Evolutionary conservation across 2,888 invertebrate genomes (phyloP).

Genomic region (Folsomia candida): DNA sequence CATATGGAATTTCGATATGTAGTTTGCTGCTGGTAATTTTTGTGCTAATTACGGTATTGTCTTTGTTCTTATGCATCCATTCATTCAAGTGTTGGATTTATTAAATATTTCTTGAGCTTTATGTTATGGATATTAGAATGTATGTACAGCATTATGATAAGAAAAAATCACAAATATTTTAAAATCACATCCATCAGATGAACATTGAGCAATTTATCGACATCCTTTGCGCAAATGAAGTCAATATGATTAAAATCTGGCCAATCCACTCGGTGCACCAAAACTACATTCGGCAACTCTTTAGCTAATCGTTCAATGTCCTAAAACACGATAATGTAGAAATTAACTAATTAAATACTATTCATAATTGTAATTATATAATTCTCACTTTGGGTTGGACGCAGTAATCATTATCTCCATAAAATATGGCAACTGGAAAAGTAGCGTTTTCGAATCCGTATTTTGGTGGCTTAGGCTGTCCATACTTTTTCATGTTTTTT

Average conservation of each 20-base stretch:
- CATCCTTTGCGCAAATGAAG: constrained; percentile 34
- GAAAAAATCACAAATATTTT: neutral
- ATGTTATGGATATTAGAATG: too few species aligned
- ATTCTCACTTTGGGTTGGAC: too few species aligned
- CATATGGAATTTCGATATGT: too few species aligned
- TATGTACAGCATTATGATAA: too few species aligned
- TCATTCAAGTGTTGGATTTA: too few species aligned
- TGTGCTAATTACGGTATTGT: too few species aligned
- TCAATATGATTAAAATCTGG: constrained; percentile 37
- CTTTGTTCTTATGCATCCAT: too few species aligned
- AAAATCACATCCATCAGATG: neutral
- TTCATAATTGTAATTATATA: too few species aligned
- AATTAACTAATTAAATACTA: too few species aligned
- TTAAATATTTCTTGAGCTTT: too few species aligned
- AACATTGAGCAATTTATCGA: constrained; percentile 13
- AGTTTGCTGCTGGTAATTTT: too few species aligned
- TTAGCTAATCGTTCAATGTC: neutral
- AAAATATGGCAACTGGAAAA: constrained; percentile 51
- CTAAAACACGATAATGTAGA: too few species aligned
- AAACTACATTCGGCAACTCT: neutral
- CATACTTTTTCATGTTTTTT: constrained; percentile 10
- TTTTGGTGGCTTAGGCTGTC: constrained; percentile 18
- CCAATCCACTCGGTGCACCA: neutral
- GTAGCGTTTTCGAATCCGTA: constrained; percentile 20
- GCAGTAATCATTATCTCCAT: constrained; percentile 47